Evolutionary conservation across 2,113 vertebrate species (phyloP).

Genomic region (Micronycteris hirsuta): DNA sequence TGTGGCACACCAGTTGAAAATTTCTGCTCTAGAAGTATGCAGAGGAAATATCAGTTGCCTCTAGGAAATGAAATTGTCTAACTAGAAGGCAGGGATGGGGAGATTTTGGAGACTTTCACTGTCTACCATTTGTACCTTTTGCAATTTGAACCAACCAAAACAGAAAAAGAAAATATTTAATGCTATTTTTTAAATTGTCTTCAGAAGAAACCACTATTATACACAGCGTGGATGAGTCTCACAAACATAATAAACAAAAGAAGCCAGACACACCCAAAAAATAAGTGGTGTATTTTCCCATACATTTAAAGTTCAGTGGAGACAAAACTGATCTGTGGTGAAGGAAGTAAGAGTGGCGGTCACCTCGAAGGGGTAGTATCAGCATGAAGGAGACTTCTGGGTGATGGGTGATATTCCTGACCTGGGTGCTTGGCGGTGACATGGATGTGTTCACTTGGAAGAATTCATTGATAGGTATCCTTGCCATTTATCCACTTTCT

Average conservation of each 20-base stretch:
- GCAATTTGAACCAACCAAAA: conserved; percentile 1
- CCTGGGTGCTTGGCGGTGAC: background rate
- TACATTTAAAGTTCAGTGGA: background rate
- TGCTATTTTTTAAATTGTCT: background rate
- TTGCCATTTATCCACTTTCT: background rate
- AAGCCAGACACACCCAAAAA: background rate
- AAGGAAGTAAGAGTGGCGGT: background rate
- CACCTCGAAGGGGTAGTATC: background rate
- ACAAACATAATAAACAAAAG: background rate
- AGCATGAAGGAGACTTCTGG: background rate
- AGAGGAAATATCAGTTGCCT: background rate
- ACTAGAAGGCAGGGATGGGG: background rate
- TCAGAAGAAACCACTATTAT: background rate
- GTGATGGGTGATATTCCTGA: background rate
- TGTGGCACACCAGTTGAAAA: background rate
- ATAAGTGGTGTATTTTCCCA: background rate
- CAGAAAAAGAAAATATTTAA: background rate
- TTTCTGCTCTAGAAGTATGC: background rate
- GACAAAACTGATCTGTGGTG: background rate
- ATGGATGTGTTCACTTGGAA: background rate
- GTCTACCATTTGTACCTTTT: background rate
- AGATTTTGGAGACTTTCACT: background rate
- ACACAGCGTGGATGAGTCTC: background rate
- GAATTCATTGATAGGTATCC: background rate
- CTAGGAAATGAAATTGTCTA: background rate